These are phyloP conservation scores for Volucella zonaria DNA, from an alignment of 2,888 invertebrate genomes.

Conservation along the genomic window DNA sequence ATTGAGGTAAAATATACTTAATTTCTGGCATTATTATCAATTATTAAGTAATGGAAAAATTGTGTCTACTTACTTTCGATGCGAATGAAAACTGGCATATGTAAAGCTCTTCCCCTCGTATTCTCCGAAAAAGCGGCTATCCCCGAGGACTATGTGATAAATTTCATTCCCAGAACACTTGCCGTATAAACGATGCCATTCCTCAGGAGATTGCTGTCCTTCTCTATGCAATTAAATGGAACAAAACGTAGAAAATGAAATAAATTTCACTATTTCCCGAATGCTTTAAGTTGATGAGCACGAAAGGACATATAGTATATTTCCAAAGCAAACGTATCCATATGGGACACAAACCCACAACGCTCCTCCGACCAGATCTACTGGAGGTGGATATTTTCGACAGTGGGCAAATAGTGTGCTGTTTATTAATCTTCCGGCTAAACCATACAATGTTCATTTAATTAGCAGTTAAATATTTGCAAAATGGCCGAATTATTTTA, in stretches of 20 bases:
- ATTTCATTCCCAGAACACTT: conserved; percentile 99
- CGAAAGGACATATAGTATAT: conserved; percentile 9
- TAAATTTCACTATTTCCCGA: conserved; percentile 45
- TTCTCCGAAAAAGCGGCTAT: conserved; percentile 98
- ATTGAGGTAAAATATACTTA: background rate
- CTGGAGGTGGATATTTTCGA: conserved; percentile 11
- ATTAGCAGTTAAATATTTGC: conserved; percentile 64
- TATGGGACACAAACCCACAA: background rate
- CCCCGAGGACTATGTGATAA: conserved; percentile 97
- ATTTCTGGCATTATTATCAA: conserved; percentile 11
- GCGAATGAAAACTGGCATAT: conserved; percentile 99
- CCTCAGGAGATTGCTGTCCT: conserved; percentile 88
- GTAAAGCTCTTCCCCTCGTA: conserved; percentile 99
- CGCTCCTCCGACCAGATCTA: background rate
- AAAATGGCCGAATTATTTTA: conserved; percentile 52
- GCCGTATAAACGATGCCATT: conserved; percentile 99
- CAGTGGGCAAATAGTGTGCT: conserved; percentile 11
- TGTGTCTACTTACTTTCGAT: conserved; percentile 91
- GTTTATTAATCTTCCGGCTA: conserved; percentile 52
- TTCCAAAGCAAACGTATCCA: conserved; percentile 38
- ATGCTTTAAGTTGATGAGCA: conserved; percentile 15
- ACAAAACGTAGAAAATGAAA: conserved; percentile 56
- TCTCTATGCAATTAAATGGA: conserved; percentile 77
- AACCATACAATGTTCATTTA: conserved; percentile 62
- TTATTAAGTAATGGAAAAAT: conserved; percentile 42